Percentiles rank a stretch among this genome's conserved stretches.
Evolutionary conservation across 1,140 invertebrate species (phyloP).

Genomic region (Penaeus indicus): DNA sequence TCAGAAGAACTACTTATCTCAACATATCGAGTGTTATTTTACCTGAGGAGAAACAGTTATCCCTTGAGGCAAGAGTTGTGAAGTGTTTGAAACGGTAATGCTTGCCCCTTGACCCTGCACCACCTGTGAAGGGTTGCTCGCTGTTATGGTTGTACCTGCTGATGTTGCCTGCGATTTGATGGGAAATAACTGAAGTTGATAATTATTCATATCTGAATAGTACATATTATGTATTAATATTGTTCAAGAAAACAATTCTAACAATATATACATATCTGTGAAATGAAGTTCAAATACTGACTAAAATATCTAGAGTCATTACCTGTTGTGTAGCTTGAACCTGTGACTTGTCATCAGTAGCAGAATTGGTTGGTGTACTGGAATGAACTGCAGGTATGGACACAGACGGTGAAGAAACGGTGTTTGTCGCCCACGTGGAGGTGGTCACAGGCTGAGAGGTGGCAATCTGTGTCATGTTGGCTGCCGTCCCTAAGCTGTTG

Average conservation of each 20-base stretch:
- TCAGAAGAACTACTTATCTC: neutral
- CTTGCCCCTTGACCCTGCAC: conserved; percentile 37
- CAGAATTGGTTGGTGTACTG: conserved; percentile 42
- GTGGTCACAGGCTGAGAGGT: conserved; percentile 67
- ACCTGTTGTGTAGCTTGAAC: conserved; percentile 70
- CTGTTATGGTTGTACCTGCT: conserved; percentile 62
- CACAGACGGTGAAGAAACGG: conserved; percentile 67
- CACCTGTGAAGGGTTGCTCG: conserved; percentile 48
- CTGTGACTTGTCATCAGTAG: conserved; percentile 68
- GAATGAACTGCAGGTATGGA: conserved; percentile 65
- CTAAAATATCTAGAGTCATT: neutral
- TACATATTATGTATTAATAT: neutral
- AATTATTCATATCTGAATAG: neutral
- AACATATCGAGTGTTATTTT: conserved; percentile 72
- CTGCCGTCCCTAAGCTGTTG: conserved; percentile 24
- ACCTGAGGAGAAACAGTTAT: conserved; percentile 71
- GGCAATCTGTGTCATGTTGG: conserved; percentile 47
- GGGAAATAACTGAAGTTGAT: neutral
- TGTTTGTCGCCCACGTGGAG: conserved; percentile 67
- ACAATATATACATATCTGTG: too few species aligned
- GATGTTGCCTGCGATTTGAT: conserved; percentile 59
- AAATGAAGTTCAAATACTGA: too few species aligned
- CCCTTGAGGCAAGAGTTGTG: conserved; percentile 55
- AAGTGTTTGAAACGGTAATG: conserved; percentile 51
- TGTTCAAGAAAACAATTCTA: too few species aligned